Percentiles rank a stretch among this genome's conserved stretches.
These are phyloP conservation scores for Micromussa lordhowensis DNA, from an alignment of 92 coral and sea anemone genomes.

Conservation along the genomic window DNA sequence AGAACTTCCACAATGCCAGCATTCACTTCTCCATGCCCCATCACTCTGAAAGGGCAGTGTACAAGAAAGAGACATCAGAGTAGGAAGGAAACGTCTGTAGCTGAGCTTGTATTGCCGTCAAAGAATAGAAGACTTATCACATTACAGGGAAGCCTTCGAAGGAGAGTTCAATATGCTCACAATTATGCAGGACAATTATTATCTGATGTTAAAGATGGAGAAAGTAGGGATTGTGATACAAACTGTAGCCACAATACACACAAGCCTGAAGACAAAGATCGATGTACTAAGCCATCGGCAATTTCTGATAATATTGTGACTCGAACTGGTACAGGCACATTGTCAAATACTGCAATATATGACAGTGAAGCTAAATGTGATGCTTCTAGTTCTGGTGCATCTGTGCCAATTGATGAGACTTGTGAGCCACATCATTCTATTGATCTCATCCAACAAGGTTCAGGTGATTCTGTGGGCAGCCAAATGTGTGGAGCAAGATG, in stretches of 20 bases:
- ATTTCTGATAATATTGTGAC: background rate
- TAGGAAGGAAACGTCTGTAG: background rate
- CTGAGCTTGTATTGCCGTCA: background rate
- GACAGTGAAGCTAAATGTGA: background rate
- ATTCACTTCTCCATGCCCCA: slow-evolving; percentile 78
- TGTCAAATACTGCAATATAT: background rate
- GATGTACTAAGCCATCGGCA: background rate
- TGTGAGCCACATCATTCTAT: too few species aligned
- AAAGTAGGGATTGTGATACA: background rate
- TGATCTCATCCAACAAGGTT: background rate
- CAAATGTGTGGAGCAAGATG: background rate
- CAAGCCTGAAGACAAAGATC: background rate
- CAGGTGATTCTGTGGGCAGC: background rate
- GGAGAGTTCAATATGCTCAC: background rate
- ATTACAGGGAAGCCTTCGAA: background rate
- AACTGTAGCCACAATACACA: background rate
- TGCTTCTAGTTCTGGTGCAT: background rate
- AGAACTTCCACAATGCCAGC: background rate
- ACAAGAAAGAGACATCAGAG: slow-evolving; percentile 48
- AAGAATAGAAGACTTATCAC: slow-evolving; percentile 20
- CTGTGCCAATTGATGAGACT: background rate
- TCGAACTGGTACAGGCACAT: background rate
- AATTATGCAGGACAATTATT: background rate
- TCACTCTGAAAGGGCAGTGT: slow-evolving; percentile 42
- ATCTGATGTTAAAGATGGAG: background rate